A percentile compares a stretch with the other conserved stretches of the same genome.
Conservation (phyloP, 2,888 invertebrate species). For the Folsomia manolachei region DNA sequence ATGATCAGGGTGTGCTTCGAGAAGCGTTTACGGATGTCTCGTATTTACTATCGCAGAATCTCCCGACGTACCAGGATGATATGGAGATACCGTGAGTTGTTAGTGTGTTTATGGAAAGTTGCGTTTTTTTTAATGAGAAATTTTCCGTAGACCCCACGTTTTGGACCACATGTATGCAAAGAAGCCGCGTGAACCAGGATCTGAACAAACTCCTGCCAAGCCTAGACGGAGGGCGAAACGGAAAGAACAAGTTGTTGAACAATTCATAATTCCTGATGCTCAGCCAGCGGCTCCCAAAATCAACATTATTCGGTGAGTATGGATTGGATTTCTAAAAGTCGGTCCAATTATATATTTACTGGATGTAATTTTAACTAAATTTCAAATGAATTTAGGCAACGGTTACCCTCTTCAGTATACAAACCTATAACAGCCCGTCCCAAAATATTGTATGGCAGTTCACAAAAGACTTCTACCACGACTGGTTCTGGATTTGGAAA, state of each 20-base stretch:
- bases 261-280: slow-evolving; percentile 30
- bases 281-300: slow-evolving; percentile 38
- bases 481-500: background rate
- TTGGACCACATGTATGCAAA: slow-evolving; percentile 49
- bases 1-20: background rate
- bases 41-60: slow-evolving; percentile 2
- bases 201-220: slow-evolving; percentile 22
- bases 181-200: slow-evolving; percentile 42
- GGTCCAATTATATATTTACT: background rate
- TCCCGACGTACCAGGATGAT: background rate
- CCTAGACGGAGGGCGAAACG: slow-evolving; percentile 35
- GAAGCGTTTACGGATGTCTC: background rate
- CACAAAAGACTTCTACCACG: too few species aligned
- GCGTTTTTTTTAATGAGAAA: background rate
- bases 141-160: slow-evolving; percentile 33
- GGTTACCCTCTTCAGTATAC: slow-evolving; percentile 5
- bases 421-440: background rate
- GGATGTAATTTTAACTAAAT: background rate
- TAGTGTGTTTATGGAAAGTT: background rate
- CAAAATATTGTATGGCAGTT: slow-evolving; percentile 14
- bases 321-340: too few species aligned
- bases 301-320: slow-evolving; percentile 48
- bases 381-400: background rate
- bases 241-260: slow-evolving; percentile 29
- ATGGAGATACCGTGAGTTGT: slow-evolving; percentile 12